Evolutionary conservation across 2,888 invertebrate genomes (phyloP).

Genomic region (Lysandra coridon): DNA sequence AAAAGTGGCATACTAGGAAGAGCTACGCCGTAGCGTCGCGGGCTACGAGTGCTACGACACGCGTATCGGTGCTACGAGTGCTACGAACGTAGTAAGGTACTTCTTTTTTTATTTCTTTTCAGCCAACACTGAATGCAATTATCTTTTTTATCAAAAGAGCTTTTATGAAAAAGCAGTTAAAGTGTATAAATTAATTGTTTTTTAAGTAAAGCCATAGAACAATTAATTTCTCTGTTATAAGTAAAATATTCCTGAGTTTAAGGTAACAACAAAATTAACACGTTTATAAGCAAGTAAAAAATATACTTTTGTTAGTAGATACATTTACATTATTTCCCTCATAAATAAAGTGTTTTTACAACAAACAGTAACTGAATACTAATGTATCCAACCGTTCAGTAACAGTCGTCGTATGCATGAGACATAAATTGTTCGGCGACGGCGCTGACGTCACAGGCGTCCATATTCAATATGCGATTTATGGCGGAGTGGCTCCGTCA

Average conservation of each 20-base stretch:
- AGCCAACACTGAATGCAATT: neutral
- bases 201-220: too few species aligned
- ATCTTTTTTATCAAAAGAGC: neutral
- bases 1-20: neutral
- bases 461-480: conserved; percentile 14
- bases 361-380: neutral
- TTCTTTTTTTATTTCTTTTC: neutral
- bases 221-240: too few species aligned
- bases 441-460: conserved; percentile 7
- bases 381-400: neutral
- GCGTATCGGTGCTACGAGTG: neutral
- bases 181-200: too few species aligned
- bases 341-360: neutral
- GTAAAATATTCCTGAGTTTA: too few species aligned
- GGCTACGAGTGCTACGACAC: neutral
- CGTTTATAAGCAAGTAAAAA: too few species aligned
- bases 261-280: too few species aligned
- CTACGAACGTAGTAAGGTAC: neutral
- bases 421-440: conserved; percentile 3
- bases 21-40: neutral
- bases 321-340: too few species aligned
- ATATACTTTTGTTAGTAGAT: too few species aligned
- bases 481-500: neutral
- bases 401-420: neutral
- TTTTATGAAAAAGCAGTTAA: too few species aligned